Conservation (phyloP, 1,140 invertebrate species). For the Cheumatopsyche charites region DNA sequence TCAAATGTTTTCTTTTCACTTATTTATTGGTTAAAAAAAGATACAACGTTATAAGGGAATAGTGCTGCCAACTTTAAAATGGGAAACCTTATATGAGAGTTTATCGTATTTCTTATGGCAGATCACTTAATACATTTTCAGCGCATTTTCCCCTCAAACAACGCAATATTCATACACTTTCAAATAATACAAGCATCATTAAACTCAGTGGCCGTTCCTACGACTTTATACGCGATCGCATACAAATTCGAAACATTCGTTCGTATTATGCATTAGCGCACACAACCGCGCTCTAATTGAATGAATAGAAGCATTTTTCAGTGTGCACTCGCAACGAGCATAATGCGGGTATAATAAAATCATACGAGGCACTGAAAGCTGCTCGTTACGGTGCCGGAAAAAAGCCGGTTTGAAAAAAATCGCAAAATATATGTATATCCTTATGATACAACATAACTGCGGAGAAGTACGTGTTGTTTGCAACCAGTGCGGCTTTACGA, state of each 20-base stretch:
- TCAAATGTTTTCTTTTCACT: too few relatives aligned
- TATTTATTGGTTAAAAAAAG: too few relatives aligned
- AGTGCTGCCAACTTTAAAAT: not conserved
- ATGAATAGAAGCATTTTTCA: slow-evolving; percentile 18
- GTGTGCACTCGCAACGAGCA: slow-evolving; percentile 6
- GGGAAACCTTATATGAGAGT: too few relatives aligned
- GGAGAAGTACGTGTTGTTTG: not conserved
- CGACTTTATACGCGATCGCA: too few relatives aligned
- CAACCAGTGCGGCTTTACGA: not conserved
- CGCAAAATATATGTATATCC: too few relatives aligned
- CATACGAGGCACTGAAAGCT: slow-evolving; percentile 18
- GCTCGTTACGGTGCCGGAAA: not conserved
- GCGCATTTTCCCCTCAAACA: too few relatives aligned
- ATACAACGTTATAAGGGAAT: not conserved
- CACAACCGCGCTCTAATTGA: slow-evolving; percentile 13
- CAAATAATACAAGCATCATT: too few relatives aligned
- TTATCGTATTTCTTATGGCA: too few relatives aligned
- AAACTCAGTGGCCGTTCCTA: too few relatives aligned
- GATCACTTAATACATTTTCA: too few relatives aligned
- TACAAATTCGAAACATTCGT: not conserved
- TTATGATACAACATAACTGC: not conserved
- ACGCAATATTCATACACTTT: too few relatives aligned
- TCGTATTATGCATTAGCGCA: slow-evolving; percentile 1
- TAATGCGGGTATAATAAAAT: slow-evolving; percentile 20
- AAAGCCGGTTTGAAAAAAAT: too few relatives aligned